Evolutionary conservation across 2,113 vertebrate species (phyloP), one percentile per base, ranked within the genome.

Genomic region (Otocyon megalotis): DNA sequence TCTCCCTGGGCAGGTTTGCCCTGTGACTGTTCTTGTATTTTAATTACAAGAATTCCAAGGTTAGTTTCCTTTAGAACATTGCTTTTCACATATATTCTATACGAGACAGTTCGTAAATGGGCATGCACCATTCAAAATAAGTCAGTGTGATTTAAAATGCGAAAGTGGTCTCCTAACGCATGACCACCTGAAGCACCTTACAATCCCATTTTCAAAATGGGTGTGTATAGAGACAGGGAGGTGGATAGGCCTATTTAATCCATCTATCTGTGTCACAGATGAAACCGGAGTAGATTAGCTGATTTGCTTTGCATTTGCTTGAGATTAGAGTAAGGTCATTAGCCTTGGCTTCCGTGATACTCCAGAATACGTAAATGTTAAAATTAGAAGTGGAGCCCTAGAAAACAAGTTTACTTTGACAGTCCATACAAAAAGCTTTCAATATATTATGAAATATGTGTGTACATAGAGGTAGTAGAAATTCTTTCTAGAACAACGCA

Each of bases 341-440:
- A 76, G 16, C 1, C 16, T 82, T 88, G 5, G 14, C 20, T 94
- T 81, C 65, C 82, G 8, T 53, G 77, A 80, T 37, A 72, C 10
- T 63, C 3, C 11, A 9, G 86, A 96, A 79, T 71, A 88, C 30
- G 17, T 53, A 69, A 74, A 35, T 1, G 1, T 48, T 87, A 71
- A 77, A 9, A 80, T 86, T 86, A 9, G 76, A 86, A 76, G 30
- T 65, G 71, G 32, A 82, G 3, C 0, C 4, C 6, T 71, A 43
- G 12, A 84, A 93, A 94, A 90, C 43, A 85, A 71, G 71, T 80
- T 84, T 80, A 35, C 32, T 81, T 92, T 95, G 43, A 54, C 14
- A 82, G 10, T 67, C 3, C 30, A 53, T n/a, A 9, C 24, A 65
- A n/a, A 74, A 86, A 5, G 0, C 10, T 90, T 93, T 88, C 22